A percentile compares a stretch with the other conserved stretches of the same genome.
Conservation (phyloP, 2,797 vertebrate genomes). For the Meriones psammophilus region DNA sequence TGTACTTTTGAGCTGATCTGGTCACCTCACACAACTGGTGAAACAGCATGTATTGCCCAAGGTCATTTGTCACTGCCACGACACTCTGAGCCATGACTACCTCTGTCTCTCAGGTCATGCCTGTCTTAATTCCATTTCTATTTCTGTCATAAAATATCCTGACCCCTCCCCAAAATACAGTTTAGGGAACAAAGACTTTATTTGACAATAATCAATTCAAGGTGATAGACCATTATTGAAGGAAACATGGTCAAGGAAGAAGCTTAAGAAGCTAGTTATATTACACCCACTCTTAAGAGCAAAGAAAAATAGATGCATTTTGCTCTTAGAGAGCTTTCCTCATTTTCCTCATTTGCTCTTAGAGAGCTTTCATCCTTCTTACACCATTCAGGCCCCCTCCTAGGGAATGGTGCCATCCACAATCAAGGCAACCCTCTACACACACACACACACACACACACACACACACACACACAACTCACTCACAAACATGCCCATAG, state of each 20-base stretch:
- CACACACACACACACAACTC: background rate
- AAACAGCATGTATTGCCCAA: background rate
- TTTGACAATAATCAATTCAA: background rate
- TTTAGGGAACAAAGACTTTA: background rate
- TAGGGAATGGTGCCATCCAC: background rate
- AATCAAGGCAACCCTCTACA: background rate
- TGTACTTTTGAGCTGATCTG: background rate
- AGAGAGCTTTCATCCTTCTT: background rate
- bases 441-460: background rate
- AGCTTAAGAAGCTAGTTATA: background rate
- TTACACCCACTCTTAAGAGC: background rate
- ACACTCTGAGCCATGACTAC: background rate
- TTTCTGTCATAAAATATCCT: background rate
- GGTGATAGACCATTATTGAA: background rate
- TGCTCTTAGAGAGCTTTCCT: background rate
- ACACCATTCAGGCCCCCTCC: background rate
- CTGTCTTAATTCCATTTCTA: background rate
- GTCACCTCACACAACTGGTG: background rate
- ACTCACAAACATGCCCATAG: background rate
- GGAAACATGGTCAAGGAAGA: background rate
- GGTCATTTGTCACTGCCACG: background rate
- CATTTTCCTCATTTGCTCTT: background rate
- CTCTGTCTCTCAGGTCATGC: background rate
- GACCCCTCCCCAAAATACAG: background rate
- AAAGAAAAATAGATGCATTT: background rate